phyloP scores from a whole-genome alignment of 1,140 invertebrate species.

The Stenopsyche tienmushanensis region DNA sequence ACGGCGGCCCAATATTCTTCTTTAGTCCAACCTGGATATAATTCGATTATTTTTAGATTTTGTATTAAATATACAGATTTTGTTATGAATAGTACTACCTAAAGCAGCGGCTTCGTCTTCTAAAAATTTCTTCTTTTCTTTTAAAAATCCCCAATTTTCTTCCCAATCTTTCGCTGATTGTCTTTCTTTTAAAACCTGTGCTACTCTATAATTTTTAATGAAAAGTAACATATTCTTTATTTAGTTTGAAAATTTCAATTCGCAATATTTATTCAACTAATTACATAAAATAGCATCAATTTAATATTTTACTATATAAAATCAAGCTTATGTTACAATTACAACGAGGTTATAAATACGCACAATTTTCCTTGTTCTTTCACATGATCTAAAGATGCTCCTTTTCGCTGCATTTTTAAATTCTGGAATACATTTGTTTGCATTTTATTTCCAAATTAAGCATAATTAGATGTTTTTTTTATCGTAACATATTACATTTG shows the following conservation, averaged over 20 bases:
- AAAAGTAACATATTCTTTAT: not conserved
- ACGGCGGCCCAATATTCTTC: slow-evolving; percentile 34
- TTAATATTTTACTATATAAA: no score
- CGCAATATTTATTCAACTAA: not conserved
- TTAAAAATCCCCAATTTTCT: slow-evolving; percentile 32
- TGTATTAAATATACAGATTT: not conserved
- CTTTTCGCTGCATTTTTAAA: no score
- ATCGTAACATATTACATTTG: no score
- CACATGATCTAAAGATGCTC: slow-evolving; percentile 20
- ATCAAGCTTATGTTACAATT: no score
- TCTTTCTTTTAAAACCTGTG: slow-evolving; percentile 35
- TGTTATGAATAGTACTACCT: slow-evolving; percentile 16
- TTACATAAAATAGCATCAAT: no score
- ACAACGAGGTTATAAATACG: not conserved
- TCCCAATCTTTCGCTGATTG: slow-evolving; percentile 32
- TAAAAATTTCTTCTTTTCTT: slow-evolving; percentile 15
- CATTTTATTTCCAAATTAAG: no score
- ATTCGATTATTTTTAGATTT: slow-evolving; percentile 1
- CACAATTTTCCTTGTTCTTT: slow-evolving; percentile 33
- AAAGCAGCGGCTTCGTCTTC: slow-evolving; percentile 30
- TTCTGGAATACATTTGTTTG: no score
- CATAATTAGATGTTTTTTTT: no score
- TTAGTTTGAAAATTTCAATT: not conserved
- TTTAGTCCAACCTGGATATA: slow-evolving; percentile 17
- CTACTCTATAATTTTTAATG: slow-evolving; percentile 12